phyloP scores from a whole-genome alignment of 2,797 vertebrate genomes.

The Antrozous pallidus region DNA sequence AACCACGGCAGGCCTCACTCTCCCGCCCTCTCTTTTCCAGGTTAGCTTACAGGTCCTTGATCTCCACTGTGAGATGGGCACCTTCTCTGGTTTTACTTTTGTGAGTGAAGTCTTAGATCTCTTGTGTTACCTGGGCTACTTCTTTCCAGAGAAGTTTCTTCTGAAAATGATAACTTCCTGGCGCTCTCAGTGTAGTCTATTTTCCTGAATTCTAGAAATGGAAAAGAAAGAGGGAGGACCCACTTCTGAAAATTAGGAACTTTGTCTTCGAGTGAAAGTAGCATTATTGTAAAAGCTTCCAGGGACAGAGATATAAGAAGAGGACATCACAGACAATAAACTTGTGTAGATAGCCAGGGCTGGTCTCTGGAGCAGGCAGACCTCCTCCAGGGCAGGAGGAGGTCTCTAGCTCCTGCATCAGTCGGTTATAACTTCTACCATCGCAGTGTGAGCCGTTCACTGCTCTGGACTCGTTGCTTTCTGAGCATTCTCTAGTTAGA shows the following conservation, averaged over 20 bases:
- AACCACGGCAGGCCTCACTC: neutral
- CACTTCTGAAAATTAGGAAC: neutral
- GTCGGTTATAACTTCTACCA: neutral
- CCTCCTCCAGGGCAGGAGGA: neutral
- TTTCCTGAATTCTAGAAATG: conserved; percentile 11
- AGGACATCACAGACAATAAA: neutral
- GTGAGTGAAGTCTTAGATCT: neutral
- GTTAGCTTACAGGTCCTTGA: neutral
- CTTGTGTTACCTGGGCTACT: neutral
- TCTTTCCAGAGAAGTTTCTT: neutral
- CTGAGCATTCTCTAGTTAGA: neutral
- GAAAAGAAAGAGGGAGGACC: neutral
- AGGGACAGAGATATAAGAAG: neutral
- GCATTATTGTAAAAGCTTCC: neutral
- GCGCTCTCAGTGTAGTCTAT: neutral
- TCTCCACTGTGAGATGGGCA: neutral
- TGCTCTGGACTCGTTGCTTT: neutral
- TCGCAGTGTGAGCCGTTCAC: neutral
- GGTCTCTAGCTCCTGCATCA: neutral
- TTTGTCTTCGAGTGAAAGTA: neutral
- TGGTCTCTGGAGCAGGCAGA: neutral
- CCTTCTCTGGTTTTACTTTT: neutral
- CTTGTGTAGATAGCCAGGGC: neutral
- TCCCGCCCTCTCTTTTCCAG: neutral
- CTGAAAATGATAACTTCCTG: rapidly evolving